Evolutionary conservation across 2,113 vertebrate species (phyloP), one percentile per base, ranked within the genome.

Genomic region (Urocolius indicus): DNA sequence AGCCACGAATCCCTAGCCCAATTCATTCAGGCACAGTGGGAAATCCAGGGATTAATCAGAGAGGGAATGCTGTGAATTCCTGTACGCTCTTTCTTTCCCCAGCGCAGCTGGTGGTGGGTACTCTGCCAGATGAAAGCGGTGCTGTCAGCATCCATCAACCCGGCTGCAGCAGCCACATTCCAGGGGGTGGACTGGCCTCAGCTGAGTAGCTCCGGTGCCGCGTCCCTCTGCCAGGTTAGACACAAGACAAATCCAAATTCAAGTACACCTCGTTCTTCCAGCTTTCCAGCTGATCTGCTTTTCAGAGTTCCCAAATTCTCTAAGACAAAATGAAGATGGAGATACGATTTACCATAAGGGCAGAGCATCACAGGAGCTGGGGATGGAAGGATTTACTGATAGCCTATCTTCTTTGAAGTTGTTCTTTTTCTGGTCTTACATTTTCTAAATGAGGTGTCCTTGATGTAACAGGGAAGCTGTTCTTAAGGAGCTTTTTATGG

Each of bases 31-130:
- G 73, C 97, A 2, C 98, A 94, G 98, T 96, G 17, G 98, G 97
- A 69, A 32, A 78, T 89, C 96, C 21, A 51, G 85, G 97, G 94
- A 97, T 98, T 98, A 98, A 97, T 95, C 92, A 71, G 95, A 82
- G 95, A 61, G 96, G 97, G 97, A 96, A 97, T 95, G 98, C 94
- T 94, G 96, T 84, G 96, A 97, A 98, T 98, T 97, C 97, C 97
- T 95, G 95, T 94, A 74, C 32, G 87, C 93, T 92, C 97, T 88
- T 86, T 94, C 97, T 92, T 69, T 79, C 43, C 89, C 73, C 51
- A 55, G 96, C 96, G 36, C 97, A 97, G 97, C 97, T 90, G 97
- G 96, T 81, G 97, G 93, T 24, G 10, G 93, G 94, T 97, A 93
- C 95, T 30, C 65, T 78, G 97, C 97, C 95, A 95, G 98, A 10